These are phyloP conservation scores for Antechinus stuartii DNA, from an alignment of 2,113 vertebrate genomes.

Conservation along the genomic window DNA sequence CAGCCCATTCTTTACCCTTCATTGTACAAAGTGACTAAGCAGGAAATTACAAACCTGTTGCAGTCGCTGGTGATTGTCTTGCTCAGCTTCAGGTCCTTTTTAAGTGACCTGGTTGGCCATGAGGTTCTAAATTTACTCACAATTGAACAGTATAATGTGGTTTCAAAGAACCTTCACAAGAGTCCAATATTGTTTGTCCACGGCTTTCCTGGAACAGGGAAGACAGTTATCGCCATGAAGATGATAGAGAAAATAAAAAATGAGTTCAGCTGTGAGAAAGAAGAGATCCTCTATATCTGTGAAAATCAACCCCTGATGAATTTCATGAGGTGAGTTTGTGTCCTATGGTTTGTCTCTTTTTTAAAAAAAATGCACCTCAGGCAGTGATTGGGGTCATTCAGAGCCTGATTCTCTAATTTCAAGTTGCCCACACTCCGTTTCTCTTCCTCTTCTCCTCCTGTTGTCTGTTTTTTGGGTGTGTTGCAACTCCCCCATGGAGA, in stretches of 20 bases:
- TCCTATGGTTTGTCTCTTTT: neutral
- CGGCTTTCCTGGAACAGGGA: constrained; percentile 83
- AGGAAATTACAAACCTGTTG: constrained; percentile 63
- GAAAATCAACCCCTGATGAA: constrained; percentile 77
- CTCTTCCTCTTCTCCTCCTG: neutral
- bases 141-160: constrained; percentile 76
- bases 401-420: neutral
- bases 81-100: constrained; percentile 73
- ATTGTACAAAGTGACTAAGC: constrained; percentile 43
- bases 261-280: constrained; percentile 37
- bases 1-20: constrained; percentile 45
- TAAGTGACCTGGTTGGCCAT: constrained; percentile 76
- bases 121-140: constrained; percentile 82
- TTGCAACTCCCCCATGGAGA: neutral
- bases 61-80: constrained; percentile 73
- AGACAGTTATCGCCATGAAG: constrained; percentile 81
- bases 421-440: neutral
- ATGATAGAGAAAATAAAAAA: constrained; percentile 81
- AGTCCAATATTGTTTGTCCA: constrained; percentile 77
- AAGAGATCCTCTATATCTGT: constrained; percentile 81
- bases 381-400: neutral
- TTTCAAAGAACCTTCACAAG: constrained; percentile 75
- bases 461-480: neutral
- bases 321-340: constrained; percentile 72
- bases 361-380: neutral